Evolutionary conservation across 2,888 invertebrate genomes (phyloP).

Genomic region (Lasioglossum lativentre): DNA sequence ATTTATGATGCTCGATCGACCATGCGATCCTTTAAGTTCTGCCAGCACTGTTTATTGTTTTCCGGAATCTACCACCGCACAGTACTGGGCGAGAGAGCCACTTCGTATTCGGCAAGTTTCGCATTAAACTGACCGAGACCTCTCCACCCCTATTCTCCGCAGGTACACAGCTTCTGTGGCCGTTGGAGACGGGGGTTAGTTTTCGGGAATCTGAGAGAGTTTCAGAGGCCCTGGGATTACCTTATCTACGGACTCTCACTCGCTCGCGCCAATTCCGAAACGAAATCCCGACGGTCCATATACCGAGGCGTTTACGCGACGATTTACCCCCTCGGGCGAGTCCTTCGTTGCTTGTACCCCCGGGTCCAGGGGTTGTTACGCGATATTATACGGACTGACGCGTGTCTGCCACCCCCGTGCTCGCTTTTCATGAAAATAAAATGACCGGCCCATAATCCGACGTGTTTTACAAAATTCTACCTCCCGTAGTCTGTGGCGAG

Average conservation of each 20-base stretch:
- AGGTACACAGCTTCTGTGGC: slow-evolving; percentile 57
- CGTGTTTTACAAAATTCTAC: slow-evolving; percentile 39
- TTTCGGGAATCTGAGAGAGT: slow-evolving; percentile 71
- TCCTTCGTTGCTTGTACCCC: slow-evolving; percentile 41
- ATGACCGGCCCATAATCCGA: slow-evolving; percentile 59
- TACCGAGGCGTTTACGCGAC: slow-evolving; percentile 75
- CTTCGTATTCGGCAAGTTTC: slow-evolving; percentile 43
- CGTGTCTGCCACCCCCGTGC: slow-evolving; percentile 36
- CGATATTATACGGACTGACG: slow-evolving; percentile 62
- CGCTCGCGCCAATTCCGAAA: slow-evolving; percentile 75
- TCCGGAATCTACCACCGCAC: slow-evolving; percentile 51
- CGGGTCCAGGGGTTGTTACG: slow-evolving; percentile 63
- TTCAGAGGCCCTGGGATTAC: slow-evolving; percentile 81
- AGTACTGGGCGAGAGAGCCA: slow-evolving; percentile 19
- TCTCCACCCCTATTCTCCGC: slow-evolving; percentile 40
- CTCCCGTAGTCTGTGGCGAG: not conserved
- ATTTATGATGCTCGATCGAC: slow-evolving; percentile 55
- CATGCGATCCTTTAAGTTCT: slow-evolving; percentile 52
- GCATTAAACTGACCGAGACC: slow-evolving; percentile 59
- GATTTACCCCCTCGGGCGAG: slow-evolving; percentile 70
- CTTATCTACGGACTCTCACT: slow-evolving; percentile 83
- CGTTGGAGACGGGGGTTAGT: slow-evolving; percentile 28
- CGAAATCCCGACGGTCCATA: slow-evolving; percentile 75
- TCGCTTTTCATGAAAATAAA: slow-evolving; percentile 46
- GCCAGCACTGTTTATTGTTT: slow-evolving; percentile 77